Evolutionary conservation across 1,140 invertebrate genomes (phyloP), one percentile per base, ranked within the genome.

Genomic region (Pararge aegeria): DNA sequence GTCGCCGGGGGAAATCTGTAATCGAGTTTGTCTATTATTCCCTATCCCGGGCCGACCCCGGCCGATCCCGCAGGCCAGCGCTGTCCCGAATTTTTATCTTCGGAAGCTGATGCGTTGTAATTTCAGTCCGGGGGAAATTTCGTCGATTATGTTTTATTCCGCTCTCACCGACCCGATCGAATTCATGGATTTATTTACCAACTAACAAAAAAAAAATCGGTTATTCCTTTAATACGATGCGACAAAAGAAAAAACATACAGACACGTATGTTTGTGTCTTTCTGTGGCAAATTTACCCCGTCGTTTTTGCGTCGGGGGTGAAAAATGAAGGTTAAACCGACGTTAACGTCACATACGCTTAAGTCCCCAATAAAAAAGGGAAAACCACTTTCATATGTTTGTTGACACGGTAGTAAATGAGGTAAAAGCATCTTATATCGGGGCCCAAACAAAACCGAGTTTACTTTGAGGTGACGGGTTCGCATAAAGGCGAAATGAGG

Each of bases 11-110:
- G 75, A 75, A 74, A 78, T 79, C 72, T 79, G 73, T 80, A 81
- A 81, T 81, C 78, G 68, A 70, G 68, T 81, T 79, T 74, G 76
- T 73, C 76, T 77, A 78, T 79, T 76, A 77, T 67, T 63, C 67
- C 66, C 66, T 50, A 64, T 64, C 68, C 69, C 66, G 55, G 61
- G 10, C 60, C 53, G 55, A 63, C 64, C 61, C 66, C 38, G 49
- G 49, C 48, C 63, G 37, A 55, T 66, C 59, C 67, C 64, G 66
- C 55, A 42, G 56, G 55, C 64, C 52, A 63, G 54, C 58, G 59
- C 46, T 37, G 54, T 55, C 64, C 62, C 46, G 67, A 67, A 67
- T 70, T 76, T 78, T 75, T 77, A 76, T 76, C 73, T 65, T 27
- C 69, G 61, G 40, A 55, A 50, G 62, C 67, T 64, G 61, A 64